Conservation (phyloP, 1,140 invertebrate genomes). For the Hyphantria cunea region DNA sequence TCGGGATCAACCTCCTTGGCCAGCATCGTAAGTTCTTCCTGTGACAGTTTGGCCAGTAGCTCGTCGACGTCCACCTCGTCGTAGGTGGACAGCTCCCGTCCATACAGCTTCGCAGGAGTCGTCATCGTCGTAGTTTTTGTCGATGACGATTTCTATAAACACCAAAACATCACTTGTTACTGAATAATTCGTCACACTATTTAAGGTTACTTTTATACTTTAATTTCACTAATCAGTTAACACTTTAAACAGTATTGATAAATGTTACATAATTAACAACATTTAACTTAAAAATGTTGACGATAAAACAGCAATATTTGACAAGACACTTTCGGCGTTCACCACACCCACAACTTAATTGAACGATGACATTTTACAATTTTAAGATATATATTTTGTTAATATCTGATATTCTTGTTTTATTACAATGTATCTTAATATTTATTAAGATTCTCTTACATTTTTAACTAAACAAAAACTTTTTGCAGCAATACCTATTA, state of each 20-base stretch:
- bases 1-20: conserved; percentile 99
- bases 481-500: conserved; percentile 24
- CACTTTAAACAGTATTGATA: conserved; percentile 28
- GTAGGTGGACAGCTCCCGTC: conserved; percentile 95
- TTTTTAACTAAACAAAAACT: conserved; percentile 33
- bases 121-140: conserved; percentile 94
- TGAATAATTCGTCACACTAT: conserved; percentile 23
- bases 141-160: conserved; percentile 90
- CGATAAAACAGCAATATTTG: conserved; percentile 51
- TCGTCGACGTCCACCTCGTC: conserved; percentile 98
- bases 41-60: conserved; percentile 95
- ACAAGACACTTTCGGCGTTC: conserved; percentile 47
- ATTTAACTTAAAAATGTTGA: conserved; percentile 28
- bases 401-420: neutral
- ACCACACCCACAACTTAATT: conserved; percentile 67
- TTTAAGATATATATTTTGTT: neutral
- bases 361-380: conserved; percentile 40
- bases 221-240: neutral
- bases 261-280: conserved; percentile 36
- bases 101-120: conserved; percentile 94
- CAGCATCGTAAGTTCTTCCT: conserved; percentile 98
- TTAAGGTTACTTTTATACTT: conserved; percentile 9
- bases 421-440: neutral
- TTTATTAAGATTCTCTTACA: conserved; percentile 33
- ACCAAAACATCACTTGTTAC: conserved; percentile 53